phyloP scores from a whole-genome alignment of 2,113 vertebrate genomes.

The Pelecanoides urinatrix region DNA sequence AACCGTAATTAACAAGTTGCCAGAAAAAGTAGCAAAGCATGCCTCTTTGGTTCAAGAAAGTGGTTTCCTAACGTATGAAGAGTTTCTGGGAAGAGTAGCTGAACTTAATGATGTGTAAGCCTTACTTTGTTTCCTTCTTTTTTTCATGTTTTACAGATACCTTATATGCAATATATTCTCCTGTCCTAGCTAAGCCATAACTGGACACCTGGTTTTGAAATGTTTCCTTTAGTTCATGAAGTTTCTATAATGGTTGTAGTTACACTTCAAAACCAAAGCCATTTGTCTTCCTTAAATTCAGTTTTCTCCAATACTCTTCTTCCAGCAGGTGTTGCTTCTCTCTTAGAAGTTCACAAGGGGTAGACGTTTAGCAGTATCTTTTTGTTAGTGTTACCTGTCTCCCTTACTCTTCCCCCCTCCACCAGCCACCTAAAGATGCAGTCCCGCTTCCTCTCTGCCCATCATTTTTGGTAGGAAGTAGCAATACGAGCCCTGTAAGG shows the following conservation, averaged over 20 bases:
- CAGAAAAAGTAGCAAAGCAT: conserved; percentile 95
- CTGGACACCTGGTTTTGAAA: neutral
- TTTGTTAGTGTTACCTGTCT: neutral
- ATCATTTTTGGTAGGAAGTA: neutral
- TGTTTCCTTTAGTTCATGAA: neutral
- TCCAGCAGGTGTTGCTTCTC: neutral
- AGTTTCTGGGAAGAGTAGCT: conserved; percentile 94
- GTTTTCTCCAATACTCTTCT: neutral
- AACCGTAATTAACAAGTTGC: conserved; percentile 86
- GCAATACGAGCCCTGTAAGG: neutral
- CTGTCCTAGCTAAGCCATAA: neutral
- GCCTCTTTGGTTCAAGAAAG: conserved; percentile 89
- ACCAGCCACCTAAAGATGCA: neutral
- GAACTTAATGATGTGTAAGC: conserved; percentile 98
- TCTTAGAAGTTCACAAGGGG: neutral
- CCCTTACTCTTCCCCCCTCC: neutral
- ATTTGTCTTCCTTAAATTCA: neutral
- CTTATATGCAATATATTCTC: neutral
- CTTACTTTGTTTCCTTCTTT: neutral
- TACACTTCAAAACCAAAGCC: neutral
- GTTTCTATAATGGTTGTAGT: neutral
- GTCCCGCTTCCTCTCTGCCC: neutral
- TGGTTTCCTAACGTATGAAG: conserved; percentile 92
- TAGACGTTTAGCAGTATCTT: neutral
- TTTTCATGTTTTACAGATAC: neutral